Conservation (phyloP, 1,140 invertebrate genomes). For the Drosophila mauritiana region DNA sequence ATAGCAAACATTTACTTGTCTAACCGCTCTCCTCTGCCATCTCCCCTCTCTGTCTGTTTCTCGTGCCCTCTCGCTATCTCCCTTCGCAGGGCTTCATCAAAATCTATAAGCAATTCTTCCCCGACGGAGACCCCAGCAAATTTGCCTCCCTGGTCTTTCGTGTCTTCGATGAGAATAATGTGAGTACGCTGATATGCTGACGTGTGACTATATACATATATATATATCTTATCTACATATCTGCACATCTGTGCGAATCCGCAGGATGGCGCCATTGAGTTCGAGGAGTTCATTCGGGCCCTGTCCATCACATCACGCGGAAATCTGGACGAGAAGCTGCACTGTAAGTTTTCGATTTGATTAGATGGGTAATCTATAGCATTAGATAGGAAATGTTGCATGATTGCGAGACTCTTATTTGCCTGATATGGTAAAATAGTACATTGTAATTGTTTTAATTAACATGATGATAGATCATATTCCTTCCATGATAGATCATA, state of each 20-base stretch:
- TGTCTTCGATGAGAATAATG: constrained; percentile 99
- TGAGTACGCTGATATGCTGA: constrained; percentile 86
- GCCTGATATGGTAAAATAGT: too few species aligned
- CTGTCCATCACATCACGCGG: constrained; percentile 97
- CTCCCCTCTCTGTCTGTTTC: constrained; percentile 4
- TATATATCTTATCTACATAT: neutral
- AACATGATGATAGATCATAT: too few species aligned
- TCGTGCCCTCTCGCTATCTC: constrained; percentile 49
- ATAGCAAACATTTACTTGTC: constrained; percentile 18
- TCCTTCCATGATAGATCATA: too few species aligned
- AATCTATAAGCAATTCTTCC: constrained; percentile 99
- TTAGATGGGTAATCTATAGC: too few species aligned
- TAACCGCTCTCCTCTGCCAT: constrained; percentile 6
- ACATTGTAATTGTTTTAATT: too few species aligned
- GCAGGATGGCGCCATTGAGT: constrained; percentile 98
- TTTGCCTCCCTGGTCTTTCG: constrained; percentile 98
- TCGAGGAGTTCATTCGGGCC: constrained; percentile 98
- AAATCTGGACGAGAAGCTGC: constrained; percentile 97
- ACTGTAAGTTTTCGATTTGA: constrained; percentile 89
- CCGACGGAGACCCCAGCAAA: constrained; percentile 98
- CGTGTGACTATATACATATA: neutral
- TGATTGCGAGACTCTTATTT: too few species aligned
- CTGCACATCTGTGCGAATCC: neutral
- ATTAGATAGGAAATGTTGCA: too few species aligned
- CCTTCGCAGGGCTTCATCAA: constrained; percentile 95